phyloP scores from a whole-genome alignment of 1,140 invertebrate genomes.

The Cyclargus thomasi region DNA sequence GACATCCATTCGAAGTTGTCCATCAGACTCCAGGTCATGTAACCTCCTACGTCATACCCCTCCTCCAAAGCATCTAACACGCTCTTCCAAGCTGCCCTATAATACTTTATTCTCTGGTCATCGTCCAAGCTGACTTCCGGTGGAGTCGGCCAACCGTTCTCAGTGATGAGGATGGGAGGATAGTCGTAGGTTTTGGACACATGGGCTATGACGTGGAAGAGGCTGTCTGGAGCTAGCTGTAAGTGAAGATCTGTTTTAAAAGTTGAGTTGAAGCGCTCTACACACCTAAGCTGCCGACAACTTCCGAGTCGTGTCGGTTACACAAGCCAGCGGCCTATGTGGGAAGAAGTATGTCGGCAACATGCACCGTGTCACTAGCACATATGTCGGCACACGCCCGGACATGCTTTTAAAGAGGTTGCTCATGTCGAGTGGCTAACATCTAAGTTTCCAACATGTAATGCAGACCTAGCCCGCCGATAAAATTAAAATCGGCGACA shows the following conservation, averaged over 20 bases:
- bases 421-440: no score
- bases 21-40: constrained; percentile 83
- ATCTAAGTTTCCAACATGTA: no score
- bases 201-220: neutral
- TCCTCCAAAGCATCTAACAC: constrained; percentile 81
- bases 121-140: constrained; percentile 30
- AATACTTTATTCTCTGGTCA: constrained; percentile 37
- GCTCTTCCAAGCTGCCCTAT: constrained; percentile 77
- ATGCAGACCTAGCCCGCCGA: no score
- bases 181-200: constrained; percentile 5
- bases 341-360: no score
- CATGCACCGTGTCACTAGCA: no score
- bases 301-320: no score
- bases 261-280: no score
- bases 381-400: no score
- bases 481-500: no score
- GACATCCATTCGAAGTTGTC: constrained; percentile 86
- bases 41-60: constrained; percentile 79
- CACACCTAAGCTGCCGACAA: no score
- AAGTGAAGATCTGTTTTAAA: neutral
- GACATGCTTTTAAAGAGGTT: no score
- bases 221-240: neutral
- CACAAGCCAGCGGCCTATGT: no score
- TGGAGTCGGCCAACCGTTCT: constrained; percentile 80
- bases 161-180: constrained; percentile 78